A percentile compares a stretch with the other conserved stretches of the same genome.
phyloP scores from a whole-genome alignment of 2,888 invertebrate genomes.

The Dinocampus coccinellae region DNA sequence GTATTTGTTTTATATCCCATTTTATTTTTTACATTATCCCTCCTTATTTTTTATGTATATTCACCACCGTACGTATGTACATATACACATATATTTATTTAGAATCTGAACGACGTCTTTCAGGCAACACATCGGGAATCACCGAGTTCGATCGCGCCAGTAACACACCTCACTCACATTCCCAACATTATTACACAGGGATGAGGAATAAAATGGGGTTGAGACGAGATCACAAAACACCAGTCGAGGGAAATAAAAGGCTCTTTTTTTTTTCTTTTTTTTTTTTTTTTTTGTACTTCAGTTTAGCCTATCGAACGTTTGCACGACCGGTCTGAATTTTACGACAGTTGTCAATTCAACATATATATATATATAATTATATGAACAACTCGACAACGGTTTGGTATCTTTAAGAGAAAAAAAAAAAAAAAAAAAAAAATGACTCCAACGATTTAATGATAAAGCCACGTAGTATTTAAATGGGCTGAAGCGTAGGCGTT shows the following conservation, averaged over 20 bases:
- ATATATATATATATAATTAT: not conserved
- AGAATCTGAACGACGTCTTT: too few relatives aligned
- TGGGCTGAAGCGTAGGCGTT: slow-evolving; percentile 49
- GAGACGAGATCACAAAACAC: too few relatives aligned
- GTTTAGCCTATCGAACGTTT: slow-evolving; percentile 8
- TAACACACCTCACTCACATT: too few relatives aligned
- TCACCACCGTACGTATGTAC: too few relatives aligned
- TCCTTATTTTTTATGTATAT: not conserved
- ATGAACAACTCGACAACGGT: slow-evolving; percentile 6
- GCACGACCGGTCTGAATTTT: slow-evolving; percentile 45
- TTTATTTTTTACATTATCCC: not conserved
- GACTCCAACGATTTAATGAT: slow-evolving; percentile 46
- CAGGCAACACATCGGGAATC: too few relatives aligned
- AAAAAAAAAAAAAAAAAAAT: slow-evolving; percentile 40
- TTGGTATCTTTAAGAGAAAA: not conserved
- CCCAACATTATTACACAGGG: too few relatives aligned
- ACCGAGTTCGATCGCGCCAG: too few relatives aligned
- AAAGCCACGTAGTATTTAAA: slow-evolving; percentile 34
- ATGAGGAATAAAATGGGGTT: too few relatives aligned
- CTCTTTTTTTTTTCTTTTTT: too few relatives aligned
- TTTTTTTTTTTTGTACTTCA: too few relatives aligned
- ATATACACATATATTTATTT: too few relatives aligned
- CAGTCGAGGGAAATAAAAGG: too few relatives aligned
- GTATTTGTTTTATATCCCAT: not conserved
- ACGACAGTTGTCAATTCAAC: slow-evolving; percentile 43